Evolutionary conservation across 2,113 vertebrate species (phyloP).

Genomic region (Polypterus senegalus): DNA sequence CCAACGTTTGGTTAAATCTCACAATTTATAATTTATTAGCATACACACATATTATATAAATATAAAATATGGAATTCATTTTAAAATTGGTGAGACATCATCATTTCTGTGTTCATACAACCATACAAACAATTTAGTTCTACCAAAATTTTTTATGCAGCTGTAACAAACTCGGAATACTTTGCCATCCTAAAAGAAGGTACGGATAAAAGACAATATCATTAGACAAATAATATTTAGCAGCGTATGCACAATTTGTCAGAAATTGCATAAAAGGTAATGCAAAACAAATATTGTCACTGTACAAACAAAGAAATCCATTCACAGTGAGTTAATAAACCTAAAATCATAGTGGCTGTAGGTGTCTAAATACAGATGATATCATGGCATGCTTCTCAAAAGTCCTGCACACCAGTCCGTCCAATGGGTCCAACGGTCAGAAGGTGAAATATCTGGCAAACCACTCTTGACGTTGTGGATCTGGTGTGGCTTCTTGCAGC

Average conservation of each 20-base stretch:
- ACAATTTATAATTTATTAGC: constrained; percentile 63
- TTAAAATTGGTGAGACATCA: constrained; percentile 70
- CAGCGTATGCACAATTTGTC: constrained; percentile 47
- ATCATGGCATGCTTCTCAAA: constrained; percentile 69
- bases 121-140: constrained; percentile 72
- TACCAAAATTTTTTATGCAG: constrained; percentile 89
- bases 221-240: constrained; percentile 35
- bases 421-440: constrained; percentile 60
- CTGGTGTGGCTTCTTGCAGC: constrained; percentile 68
- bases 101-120: constrained; percentile 66
- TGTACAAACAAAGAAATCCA: constrained; percentile 47
- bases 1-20: constrained; percentile 38
- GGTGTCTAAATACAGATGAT: constrained; percentile 37
- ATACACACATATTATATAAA: constrained; percentile 70
- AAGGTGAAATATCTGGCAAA: constrained; percentile 97
- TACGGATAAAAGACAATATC: constrained; percentile 48
- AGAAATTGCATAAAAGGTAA: constrained; percentile 47
- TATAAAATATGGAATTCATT: constrained; percentile 71
- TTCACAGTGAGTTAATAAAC: constrained; percentile 47
- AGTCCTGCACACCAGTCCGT: constrained; percentile 42
- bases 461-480: constrained; percentile 93
- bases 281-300: constrained; percentile 52
- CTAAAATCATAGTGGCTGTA: constrained; percentile 39
- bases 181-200: constrained; percentile 69
- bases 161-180: constrained; percentile 82